Percentiles rank a stretch among this genome's conserved stretches.
Evolutionary conservation across 2,113 vertebrate genomes (phyloP).

Genomic region (Takifugu bimaculatus): DNA sequence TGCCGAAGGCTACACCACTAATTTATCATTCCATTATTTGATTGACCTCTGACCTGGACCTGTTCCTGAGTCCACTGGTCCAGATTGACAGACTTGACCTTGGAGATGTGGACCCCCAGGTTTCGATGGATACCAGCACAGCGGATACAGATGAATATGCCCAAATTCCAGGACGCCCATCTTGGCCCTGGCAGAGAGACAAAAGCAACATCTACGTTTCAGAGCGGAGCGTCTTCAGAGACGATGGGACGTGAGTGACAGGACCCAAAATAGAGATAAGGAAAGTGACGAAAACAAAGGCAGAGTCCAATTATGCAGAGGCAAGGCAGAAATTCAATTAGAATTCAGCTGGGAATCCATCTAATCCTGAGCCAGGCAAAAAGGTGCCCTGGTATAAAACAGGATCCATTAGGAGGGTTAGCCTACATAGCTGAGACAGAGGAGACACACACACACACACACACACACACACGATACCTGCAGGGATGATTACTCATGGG

Average conservation of each 20-base stretch:
- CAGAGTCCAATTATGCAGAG: constrained; percentile 36
- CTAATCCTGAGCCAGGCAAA: constrained; percentile 47
- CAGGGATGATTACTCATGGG: constrained; percentile 55
- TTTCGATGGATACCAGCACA: constrained; percentile 98
- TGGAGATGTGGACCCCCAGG: constrained; percentile 95
- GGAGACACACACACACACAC: constrained; percentile 20
- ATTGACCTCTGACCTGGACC: constrained; percentile 83
- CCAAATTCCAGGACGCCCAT: constrained; percentile 98
- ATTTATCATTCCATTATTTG: no score
- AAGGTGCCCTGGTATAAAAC: constrained; percentile 43
- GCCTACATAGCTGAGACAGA: constrained; percentile 48
- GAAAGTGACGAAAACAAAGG: constrained; percentile 15
- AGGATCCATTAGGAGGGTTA: constrained; percentile 35
- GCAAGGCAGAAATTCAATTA: constrained; percentile 54
- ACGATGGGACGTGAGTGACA: background rate
- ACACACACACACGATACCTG: constrained; percentile 35
- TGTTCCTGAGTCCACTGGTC: constrained; percentile 99
- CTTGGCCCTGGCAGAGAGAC: constrained; percentile 80
- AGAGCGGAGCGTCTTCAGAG: background rate
- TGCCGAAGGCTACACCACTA: no score
- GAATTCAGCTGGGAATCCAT: constrained; percentile 48
- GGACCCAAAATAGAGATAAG: constrained; percentile 8
- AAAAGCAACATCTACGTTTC: background rate
- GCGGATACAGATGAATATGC: constrained; percentile 96
- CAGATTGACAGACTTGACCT: constrained; percentile 96